Base-by-base conservation (phyloP, 2,797 vertebrate genomes). In the Hipposideros larvatus region DNA sequence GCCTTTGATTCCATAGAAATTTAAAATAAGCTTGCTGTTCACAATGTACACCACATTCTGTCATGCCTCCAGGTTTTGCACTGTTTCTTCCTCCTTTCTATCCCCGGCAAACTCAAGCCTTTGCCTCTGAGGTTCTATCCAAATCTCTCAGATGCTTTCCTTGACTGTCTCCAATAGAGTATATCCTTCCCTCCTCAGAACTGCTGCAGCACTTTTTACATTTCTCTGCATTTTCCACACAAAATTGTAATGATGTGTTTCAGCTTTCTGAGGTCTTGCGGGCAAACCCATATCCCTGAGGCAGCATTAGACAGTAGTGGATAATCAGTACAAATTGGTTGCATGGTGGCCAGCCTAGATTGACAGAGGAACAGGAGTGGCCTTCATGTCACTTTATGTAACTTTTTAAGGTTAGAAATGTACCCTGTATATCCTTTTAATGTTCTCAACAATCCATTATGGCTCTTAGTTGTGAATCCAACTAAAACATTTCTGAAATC, bases 311-410 rank as follows among this genome's bases (percentile, higher is more conserved):
- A 78, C 14, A 41, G 41, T 68, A 31, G 65, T 57, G 16, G 34
- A 31, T 93, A 34, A 70, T 77, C 55, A 41, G 74, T n/a, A 73
- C 75, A 59, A 77, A 51, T 28, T 34, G 43, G 13, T 46, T 85
- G 26, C 24, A 2, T 11, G 16, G n/a, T 46, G 34, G 18, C n/a
- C 63, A n/a, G 74, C 51, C 26, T 59, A 74, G 31, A 43, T 63
- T 66, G 84, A 71, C 61, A 77, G 66, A 90, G 22, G 11, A 65
- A 79, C 18, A 14, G 61, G 46, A 66, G 34, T 77, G 34, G 22
- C 79, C 57, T 91, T 93, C 26, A 13, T 37, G n/a, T 90, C 53
- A 70, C 24, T 83, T 93, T 57, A 92, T 78, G n/a, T 84, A 68
- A 77, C 51, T 61, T 77, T 85, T 55, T 79, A 55, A 55, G 53